A percentile compares a stretch with the other conserved stretches of the same genome.
Evolutionary conservation across 1,140 invertebrate genomes (phyloP).

Genomic region (Micrasema minimum): DNA sequence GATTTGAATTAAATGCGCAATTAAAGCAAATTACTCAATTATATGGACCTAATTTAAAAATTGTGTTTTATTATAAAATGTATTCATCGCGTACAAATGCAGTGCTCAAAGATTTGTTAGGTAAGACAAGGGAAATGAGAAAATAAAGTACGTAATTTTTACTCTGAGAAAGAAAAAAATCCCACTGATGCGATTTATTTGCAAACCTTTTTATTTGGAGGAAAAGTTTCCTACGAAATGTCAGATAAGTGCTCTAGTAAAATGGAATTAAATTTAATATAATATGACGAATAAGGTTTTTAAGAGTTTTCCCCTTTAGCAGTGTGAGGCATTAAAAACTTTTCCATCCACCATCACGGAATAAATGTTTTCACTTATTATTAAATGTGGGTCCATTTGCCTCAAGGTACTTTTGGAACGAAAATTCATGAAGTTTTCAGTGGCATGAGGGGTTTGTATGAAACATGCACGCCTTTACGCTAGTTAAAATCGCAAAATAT

Average conservation of each 20-base stretch:
- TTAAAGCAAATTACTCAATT: too few species aligned
- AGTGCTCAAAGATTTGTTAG: too few species aligned
- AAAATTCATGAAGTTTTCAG: constrained; percentile 12
- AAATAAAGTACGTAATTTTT: too few species aligned
- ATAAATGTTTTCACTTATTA: constrained; percentile 23
- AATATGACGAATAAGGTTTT: constrained; percentile 12
- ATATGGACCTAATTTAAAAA: too few species aligned
- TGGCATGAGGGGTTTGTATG: neutral
- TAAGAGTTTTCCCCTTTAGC: constrained; percentile 9
- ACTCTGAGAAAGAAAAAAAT: too few species aligned
- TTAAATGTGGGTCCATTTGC: constrained; percentile 16
- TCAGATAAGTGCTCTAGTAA: neutral
- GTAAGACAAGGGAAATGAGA: too few species aligned
- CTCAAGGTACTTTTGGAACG: neutral
- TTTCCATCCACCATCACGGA: constrained; percentile 6
- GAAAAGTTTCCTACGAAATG: neutral
- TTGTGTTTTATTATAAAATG: too few species aligned
- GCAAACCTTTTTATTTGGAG: neutral
- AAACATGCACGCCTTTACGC: neutral
- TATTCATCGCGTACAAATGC: too few species aligned
- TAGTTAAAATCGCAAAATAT: too few species aligned
- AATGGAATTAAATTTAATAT: neutral
- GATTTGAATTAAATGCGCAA: too few species aligned
- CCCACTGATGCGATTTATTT: too few species aligned
- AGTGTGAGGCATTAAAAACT: constrained; percentile 17